Evolutionary conservation across 2,113 vertebrate genomes (phyloP).

Genomic region (Pica pica): DNA sequence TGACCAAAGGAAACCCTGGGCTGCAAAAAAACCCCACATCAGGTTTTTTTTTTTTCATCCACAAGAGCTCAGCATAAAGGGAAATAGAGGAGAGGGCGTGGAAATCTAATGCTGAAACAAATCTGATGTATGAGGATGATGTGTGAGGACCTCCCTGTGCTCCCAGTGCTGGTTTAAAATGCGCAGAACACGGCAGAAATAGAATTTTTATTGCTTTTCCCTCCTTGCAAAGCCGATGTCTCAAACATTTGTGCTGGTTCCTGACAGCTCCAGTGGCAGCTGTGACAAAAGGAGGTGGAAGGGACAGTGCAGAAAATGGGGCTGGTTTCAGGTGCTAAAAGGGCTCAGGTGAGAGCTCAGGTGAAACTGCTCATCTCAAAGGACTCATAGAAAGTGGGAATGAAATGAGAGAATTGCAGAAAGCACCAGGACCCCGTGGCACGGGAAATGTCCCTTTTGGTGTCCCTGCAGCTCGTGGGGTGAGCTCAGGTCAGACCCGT

Average conservation of each 20-base stretch:
- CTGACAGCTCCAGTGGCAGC: background rate
- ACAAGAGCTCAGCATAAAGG: background rate
- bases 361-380: background rate
- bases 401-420: background rate
- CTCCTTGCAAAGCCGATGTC: background rate
- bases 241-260: background rate
- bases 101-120: background rate
- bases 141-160: background rate
- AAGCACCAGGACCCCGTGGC: rapidly evolving
- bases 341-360: background rate
- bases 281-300: background rate
- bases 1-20: background rate
- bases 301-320: background rate
- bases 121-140: rapidly evolving
- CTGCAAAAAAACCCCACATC: rapidly evolving
- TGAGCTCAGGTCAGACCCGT: background rate
- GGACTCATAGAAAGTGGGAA: no score
- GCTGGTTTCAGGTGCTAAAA: background rate
- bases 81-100: rapidly evolving
- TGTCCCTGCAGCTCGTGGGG: background rate
- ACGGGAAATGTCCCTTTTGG: background rate
- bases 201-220: background rate
- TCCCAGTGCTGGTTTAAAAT: background rate
- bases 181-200: background rate
- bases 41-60: no score